These are phyloP conservation scores for Sminthopsis crassicaudata DNA, from an alignment of 2,113 vertebrate genomes.

Conservation along the genomic window DNA sequence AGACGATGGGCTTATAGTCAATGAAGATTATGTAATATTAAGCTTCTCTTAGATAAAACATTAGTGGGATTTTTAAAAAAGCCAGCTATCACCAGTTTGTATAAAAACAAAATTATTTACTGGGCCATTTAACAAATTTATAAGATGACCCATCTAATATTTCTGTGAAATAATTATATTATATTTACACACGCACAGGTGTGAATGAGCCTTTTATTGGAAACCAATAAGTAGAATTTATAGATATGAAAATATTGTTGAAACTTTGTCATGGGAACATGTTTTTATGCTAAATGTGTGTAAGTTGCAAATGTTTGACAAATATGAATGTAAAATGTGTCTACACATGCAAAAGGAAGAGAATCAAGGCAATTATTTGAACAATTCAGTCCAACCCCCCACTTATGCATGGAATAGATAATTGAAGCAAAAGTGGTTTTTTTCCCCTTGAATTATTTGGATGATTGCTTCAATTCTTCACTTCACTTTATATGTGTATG, in stretches of 20 bases:
- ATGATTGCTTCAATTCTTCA: slow-evolving; percentile 75
- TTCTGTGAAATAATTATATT: slow-evolving; percentile 46
- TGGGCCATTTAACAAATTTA: slow-evolving; percentile 61
- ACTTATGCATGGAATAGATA: slow-evolving; percentile 64
- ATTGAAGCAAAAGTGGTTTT: slow-evolving; percentile 63
- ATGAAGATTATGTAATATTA: slow-evolving; percentile 37
- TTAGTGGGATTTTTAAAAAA: slow-evolving; percentile 46
- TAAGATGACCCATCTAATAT: slow-evolving; percentile 53
- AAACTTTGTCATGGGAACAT: slow-evolving; percentile 50
- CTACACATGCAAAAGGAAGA: slow-evolving; percentile 60
- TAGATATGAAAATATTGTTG: slow-evolving; percentile 41
- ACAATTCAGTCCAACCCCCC: slow-evolving; percentile 59
- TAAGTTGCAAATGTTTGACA: slow-evolving; percentile 62
- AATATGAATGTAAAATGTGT: slow-evolving; percentile 62
- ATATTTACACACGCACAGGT: slow-evolving; percentile 2
- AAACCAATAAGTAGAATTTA: slow-evolving; percentile 56
- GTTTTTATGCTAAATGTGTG: slow-evolving; percentile 47
- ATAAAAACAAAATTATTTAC: slow-evolving; percentile 64
- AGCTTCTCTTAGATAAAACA: slow-evolving; percentile 51
- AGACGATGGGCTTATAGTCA: slow-evolving; percentile 10
- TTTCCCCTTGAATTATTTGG: slow-evolving; percentile 73
- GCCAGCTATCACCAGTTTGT: neutral
- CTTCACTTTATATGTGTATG: slow-evolving; percentile 53
- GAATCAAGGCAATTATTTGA: slow-evolving; percentile 61
- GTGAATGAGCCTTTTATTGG: slow-evolving; percentile 40